Base-by-base conservation (phyloP, 2,888 invertebrate genomes). In the Eremobia ochroleuca region DNA sequence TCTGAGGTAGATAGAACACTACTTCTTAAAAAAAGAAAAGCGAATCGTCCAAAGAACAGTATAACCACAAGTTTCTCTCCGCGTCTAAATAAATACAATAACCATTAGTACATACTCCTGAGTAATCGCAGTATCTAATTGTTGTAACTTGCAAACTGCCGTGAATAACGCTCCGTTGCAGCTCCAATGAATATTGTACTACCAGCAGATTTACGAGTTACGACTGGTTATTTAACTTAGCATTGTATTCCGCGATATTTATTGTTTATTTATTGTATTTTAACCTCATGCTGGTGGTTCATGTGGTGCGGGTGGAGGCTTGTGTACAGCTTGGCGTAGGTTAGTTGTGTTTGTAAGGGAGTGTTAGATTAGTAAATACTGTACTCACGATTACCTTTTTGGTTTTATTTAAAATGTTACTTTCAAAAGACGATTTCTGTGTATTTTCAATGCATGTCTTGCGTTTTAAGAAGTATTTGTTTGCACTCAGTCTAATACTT, bases 141-240 rank as follows among this genome's bases (percentile, higher is more conserved):
- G 85, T 68, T 66, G 77, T 79, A 76, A 77, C 72, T 80, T 84
- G 73, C 43, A 62, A 88, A 82, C 73, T 74, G 31, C 66, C 58
- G 67, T 88, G 85, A 82, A 62, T 86, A 82, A 82, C 79, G 65
- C 46, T 61, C 34, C 37, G 25, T 46, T 73, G 77, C 68, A 77
- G 58, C 67, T 52, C 76, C 78, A 69, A 76, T 88, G 84, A 86
- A 88, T 88, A 88, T 78, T 80, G 76, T 72, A 85, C 65, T 64
- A 58, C 61, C 61, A n/a, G 40, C 52, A 67, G 80, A 88, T 82
- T 87, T 87, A 87, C 71, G 65, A 75, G 43, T 77, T 67, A 58
- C 49, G 11, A 62, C 61, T 61, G 28, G 68, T 80, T 84, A 77
- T 76, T 80, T 78, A 71, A 78, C 71, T 80, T 65, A 31, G 40